Conservation (phyloP, 1,140 invertebrate species). For the Watersipora subatra region DNA sequence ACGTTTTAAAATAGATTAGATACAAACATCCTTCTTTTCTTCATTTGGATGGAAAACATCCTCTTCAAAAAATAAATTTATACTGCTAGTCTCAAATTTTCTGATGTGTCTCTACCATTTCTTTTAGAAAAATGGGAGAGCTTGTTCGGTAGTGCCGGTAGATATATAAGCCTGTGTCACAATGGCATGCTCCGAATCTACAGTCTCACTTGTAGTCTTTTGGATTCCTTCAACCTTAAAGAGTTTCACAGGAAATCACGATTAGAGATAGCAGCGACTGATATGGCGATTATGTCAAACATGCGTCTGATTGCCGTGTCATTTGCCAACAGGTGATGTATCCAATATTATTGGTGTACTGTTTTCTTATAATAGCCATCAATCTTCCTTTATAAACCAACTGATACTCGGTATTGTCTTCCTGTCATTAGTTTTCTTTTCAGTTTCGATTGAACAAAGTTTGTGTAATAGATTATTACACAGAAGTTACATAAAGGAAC, state of each 20-base stretch:
- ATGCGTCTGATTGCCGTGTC: conserved; percentile 22
- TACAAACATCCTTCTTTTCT: neutral
- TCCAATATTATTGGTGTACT: no score
- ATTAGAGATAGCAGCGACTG: conserved; percentile 19
- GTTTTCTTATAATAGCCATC: conserved; percentile 21
- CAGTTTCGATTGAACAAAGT: conserved; percentile 15
- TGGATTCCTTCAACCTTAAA: neutral
- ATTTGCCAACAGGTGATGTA: conserved; percentile 22
- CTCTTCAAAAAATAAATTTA: neutral
- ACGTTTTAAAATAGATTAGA: neutral
- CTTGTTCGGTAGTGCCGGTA: neutral
- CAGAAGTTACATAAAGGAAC: no score
- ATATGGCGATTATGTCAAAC: conserved; percentile 24
- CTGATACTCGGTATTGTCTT: conserved; percentile 19
- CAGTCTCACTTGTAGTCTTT: neutral
- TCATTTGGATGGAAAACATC: neutral
- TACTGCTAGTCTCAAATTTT: neutral
- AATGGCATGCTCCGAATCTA: neutral
- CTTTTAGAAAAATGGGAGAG: neutral
- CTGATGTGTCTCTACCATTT: neutral
- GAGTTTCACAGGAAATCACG: neutral
- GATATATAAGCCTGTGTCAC: neutral
- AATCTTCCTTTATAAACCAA: conserved; percentile 15
- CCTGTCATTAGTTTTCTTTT: conserved; percentile 23
- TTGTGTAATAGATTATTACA: conserved; percentile 23